A percentile compares a stretch with the other conserved stretches of the same genome.
Evolutionary conservation across 53 echinoderm and acorn worm genomes (phyloP).

Genomic region (Antedon mediterranea): DNA sequence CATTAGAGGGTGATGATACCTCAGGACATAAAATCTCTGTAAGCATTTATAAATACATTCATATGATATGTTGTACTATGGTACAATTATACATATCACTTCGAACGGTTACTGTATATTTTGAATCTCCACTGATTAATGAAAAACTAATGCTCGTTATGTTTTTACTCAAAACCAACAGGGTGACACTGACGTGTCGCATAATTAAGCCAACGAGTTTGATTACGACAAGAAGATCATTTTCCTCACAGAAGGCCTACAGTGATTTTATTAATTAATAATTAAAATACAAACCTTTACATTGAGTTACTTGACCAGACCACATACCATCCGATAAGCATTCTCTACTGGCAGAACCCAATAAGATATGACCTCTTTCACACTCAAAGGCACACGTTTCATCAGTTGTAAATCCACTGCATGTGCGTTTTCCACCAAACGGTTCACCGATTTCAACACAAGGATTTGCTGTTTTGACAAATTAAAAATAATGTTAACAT

Average conservation of each 20-base stretch:
- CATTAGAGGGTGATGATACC: neutral
- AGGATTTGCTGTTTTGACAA: neutral
- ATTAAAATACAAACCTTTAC: neutral
- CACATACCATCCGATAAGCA: neutral
- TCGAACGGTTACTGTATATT: too few relatives aligned
- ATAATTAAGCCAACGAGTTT: too few relatives aligned
- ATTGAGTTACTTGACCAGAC: neutral
- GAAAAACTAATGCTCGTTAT: too few relatives aligned
- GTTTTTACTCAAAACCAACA: too few relatives aligned
- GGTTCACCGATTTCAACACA: neutral
- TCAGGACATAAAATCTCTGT: neutral
- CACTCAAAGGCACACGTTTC: neutral
- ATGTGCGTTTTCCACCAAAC: neutral
- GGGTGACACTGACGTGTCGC: too few relatives aligned
- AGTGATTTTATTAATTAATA: too few relatives aligned
- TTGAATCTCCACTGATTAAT: too few relatives aligned
- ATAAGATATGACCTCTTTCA: neutral
- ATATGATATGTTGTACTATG: too few relatives aligned
- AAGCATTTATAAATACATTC: neutral
- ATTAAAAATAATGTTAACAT: too few relatives aligned
- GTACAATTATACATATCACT: too few relatives aligned
- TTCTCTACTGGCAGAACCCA: neutral
- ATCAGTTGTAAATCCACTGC: neutral
- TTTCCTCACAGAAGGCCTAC: too few relatives aligned
- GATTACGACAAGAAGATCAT: too few relatives aligned